Percentiles rank a stretch among this genome's conserved stretches.
phyloP scores from a whole-genome alignment of 2,797 vertebrate species.

The Anguilla anguilla region DNA sequence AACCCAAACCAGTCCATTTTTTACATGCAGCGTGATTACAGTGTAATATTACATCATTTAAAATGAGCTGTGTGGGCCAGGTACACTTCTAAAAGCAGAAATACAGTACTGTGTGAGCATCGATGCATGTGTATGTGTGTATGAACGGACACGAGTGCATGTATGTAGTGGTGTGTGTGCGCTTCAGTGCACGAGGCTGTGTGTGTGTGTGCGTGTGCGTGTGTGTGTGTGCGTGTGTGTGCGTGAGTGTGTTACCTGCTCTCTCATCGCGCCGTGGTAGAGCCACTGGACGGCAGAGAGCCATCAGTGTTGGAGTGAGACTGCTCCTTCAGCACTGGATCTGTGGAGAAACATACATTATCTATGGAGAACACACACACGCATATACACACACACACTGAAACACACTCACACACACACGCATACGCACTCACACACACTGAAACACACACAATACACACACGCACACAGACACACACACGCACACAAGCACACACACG shows the following conservation, averaged over 20 bases:
- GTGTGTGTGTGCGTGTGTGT: background rate
- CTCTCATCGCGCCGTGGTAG: slow-evolving; percentile 77
- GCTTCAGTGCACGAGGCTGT: background rate
- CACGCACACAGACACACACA: background rate
- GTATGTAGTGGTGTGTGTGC: too few species aligned
- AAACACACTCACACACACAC: background rate
- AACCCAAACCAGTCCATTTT: background rate
- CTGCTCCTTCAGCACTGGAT: slow-evolving; percentile 79
- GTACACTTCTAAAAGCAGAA: background rate
- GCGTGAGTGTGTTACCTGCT: slow-evolving; percentile 63
- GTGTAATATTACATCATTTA: background rate
- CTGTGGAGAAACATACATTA: slow-evolving; percentile 51
- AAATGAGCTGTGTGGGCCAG: too few species aligned
- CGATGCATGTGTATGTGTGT: background rate
- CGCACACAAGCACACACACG: background rate
- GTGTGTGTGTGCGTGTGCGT: slow-evolving; percentile 2
- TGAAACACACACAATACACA: background rate
- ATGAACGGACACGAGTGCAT: background rate
- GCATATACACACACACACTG: background rate
- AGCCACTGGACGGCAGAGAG: slow-evolving; percentile 78
- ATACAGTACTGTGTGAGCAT: background rate
- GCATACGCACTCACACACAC: background rate
- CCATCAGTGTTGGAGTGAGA: slow-evolving; percentile 74
- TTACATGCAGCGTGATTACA: background rate
- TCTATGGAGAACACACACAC: background rate